Evolutionary conservation across 2,888 invertebrate genomes (phyloP).

Genomic region (Xanthorhoe spadicearia): DNA sequence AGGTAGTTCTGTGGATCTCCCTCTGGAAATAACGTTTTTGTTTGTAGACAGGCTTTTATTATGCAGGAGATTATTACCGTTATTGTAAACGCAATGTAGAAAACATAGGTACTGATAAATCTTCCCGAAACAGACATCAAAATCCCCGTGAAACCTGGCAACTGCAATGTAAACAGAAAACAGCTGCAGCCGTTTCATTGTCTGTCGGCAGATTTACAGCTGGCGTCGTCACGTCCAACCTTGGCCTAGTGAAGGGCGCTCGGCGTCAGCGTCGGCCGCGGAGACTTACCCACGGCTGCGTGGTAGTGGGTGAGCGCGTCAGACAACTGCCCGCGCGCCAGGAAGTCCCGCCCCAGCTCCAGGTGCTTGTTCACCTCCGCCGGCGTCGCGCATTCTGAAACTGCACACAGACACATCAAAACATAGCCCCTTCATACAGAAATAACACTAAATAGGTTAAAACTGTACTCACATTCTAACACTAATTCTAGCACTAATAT

Average conservation of each 20-base stretch:
- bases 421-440: slow-evolving; percentile 50
- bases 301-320: slow-evolving; percentile 99
- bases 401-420: slow-evolving; percentile 72
- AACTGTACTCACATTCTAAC: slow-evolving; percentile 85
- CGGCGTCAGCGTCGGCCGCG: slow-evolving; percentile 2
- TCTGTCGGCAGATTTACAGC: slow-evolving; percentile 9
- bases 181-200: slow-evolving; percentile 16
- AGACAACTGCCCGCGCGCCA: slow-evolving; percentile 96
- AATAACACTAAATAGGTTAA: slow-evolving; percentile 53
- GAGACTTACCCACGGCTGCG: slow-evolving; percentile 94
- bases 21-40: slow-evolving; percentile 86
- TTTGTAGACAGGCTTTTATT: background rate
- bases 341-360: slow-evolving; percentile 95
- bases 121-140: background rate
- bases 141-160: slow-evolving; percentile 17
- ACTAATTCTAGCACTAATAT: slow-evolving; percentile 88
- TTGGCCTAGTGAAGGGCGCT: slow-evolving; percentile 34
- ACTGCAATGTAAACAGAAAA: slow-evolving; percentile 28
- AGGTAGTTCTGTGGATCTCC: slow-evolving; percentile 98
- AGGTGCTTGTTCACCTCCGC: slow-evolving; percentile 96
- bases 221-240: slow-evolving; percentile 23
- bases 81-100: background rate
- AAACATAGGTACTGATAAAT: background rate
- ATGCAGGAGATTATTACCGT: background rate
- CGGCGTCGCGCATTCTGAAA: slow-evolving; percentile 88